These are phyloP conservation scores for Epizoanthus ramosus DNA, from an alignment of 92 coral and sea anemone genomes.

Conservation along the genomic window DNA sequence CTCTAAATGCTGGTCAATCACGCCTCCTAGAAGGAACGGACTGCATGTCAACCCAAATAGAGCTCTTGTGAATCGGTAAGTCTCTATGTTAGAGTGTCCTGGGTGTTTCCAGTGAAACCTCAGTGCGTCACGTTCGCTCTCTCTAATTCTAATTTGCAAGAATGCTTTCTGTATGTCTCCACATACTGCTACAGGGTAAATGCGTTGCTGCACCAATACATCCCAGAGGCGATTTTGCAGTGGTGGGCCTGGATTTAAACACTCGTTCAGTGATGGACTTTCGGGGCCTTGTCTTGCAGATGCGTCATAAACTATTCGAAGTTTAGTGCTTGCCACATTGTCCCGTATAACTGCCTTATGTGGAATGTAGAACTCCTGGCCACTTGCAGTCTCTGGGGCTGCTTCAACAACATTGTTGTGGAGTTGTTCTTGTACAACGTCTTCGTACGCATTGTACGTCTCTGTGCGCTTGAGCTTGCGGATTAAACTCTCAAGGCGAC, in stretches of 20 bases:
- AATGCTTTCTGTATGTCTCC: slow-evolving; percentile 46
- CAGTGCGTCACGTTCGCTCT: slow-evolving; percentile 39
- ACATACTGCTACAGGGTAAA: slow-evolving; percentile 35
- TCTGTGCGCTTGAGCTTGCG: slow-evolving; percentile 28
- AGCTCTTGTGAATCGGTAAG: slow-evolving; percentile 24
- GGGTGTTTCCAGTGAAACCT: slow-evolving; percentile 35
- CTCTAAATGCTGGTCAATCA: slow-evolving; percentile 38
- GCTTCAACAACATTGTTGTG: slow-evolving; percentile 25
- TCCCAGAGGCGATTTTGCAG: slow-evolving; percentile 31
- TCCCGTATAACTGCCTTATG: too few species aligned
- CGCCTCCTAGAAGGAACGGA: slow-evolving; percentile 46
- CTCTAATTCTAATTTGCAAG: slow-evolving; percentile 35
- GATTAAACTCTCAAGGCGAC: too few species aligned
- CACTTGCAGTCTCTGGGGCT: slow-evolving; percentile 10
- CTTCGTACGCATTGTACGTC: slow-evolving; percentile 24
- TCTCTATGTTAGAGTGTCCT: slow-evolving; percentile 17
- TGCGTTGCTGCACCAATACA: slow-evolving; percentile 33
- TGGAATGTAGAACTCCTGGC: background rate
- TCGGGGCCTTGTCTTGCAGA: background rate
- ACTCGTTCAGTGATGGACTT: slow-evolving; percentile 23
- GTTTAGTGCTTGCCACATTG: too few species aligned
- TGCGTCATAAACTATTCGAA: too few species aligned
- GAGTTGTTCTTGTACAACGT: slow-evolving; percentile 32
- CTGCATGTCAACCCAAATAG: too few species aligned
- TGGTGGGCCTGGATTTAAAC: slow-evolving; percentile 35